Conservation (phyloP, 92 coral and sea anemone species). For the Porites divaricata region DNA sequence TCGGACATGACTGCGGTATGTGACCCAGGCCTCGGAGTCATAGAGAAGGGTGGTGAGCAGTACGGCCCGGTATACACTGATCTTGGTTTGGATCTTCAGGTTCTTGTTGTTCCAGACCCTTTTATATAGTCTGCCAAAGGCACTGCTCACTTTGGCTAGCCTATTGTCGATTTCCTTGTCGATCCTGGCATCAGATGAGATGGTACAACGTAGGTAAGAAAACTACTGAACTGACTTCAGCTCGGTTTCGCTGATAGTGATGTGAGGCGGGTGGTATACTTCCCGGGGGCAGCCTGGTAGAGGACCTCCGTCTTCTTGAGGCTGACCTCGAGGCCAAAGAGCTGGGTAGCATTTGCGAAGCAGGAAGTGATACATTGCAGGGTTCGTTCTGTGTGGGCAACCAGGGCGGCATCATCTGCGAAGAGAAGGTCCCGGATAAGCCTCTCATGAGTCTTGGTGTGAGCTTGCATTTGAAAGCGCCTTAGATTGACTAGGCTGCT, state of each 20-base stretch:
- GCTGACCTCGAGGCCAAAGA: conserved; percentile 7
- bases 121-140: conserved; percentile 21
- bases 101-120: conserved; percentile 30
- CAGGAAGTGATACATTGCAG: too few relatives aligned
- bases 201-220: conserved; percentile 37
- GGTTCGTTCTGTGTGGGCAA: too few relatives aligned
- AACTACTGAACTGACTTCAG: conserved; percentile 13
- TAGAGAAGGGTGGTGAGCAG: conserved; percentile 20
- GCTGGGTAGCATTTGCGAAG: too few relatives aligned
- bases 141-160: conserved; percentile 4
- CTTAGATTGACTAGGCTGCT: neutral
- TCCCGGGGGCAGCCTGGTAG: conserved; percentile 23
- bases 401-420: too few relatives aligned
- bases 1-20: conserved; percentile 3
- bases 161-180: conserved; percentile 28
- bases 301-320: conserved; percentile 31
- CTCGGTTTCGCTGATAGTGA: neutral
- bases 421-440: too few relatives aligned
- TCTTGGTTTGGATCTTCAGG: neutral
- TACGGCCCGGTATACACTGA: conserved; percentile 18
- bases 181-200: conserved; percentile 14
- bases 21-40: neutral
- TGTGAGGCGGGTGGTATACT: conserved; percentile 5
- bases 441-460: neutral
- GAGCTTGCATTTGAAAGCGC: neutral